Conservation (phyloP, 2,113 vertebrate genomes). For the Takifugu flavidus region DNA sequence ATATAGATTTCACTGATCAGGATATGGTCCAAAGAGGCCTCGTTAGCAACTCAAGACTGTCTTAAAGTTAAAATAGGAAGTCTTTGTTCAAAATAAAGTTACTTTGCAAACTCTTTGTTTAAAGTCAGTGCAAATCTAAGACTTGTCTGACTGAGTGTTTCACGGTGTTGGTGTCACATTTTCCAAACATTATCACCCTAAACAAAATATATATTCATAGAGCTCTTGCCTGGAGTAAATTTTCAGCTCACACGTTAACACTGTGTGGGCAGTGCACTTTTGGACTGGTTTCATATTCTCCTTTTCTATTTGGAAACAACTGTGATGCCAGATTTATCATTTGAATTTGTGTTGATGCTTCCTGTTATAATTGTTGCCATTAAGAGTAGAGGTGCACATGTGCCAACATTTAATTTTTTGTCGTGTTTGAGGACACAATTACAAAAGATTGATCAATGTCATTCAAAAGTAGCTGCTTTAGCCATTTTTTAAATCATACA, state of each 20-base stretch:
- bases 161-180: not conserved
- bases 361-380: not conserved
- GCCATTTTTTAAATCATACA: slow-evolving; percentile 29
- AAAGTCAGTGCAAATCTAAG: not conserved
- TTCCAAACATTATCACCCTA: not conserved
- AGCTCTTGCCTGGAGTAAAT: no score
- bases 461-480: slow-evolving; percentile 11
- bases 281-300: not conserved
- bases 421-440: not conserved
- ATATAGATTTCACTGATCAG: no score
- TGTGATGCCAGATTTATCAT: not conserved
- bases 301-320: not conserved
- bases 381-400: not conserved
- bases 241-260: not conserved
- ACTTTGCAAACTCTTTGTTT: not conserved
- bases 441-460: slow-evolving; percentile 2
- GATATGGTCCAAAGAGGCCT: no score
- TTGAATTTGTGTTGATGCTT: not conserved
- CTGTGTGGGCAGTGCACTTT: not conserved
- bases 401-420: not conserved
- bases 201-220: not conserved
- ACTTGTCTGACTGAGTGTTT: no score
- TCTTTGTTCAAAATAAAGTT: not conserved
- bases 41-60: no score
- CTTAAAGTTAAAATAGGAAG: no score